Conservation (phyloP, 2,888 invertebrate species). For the Morinoia aosen region DNA sequence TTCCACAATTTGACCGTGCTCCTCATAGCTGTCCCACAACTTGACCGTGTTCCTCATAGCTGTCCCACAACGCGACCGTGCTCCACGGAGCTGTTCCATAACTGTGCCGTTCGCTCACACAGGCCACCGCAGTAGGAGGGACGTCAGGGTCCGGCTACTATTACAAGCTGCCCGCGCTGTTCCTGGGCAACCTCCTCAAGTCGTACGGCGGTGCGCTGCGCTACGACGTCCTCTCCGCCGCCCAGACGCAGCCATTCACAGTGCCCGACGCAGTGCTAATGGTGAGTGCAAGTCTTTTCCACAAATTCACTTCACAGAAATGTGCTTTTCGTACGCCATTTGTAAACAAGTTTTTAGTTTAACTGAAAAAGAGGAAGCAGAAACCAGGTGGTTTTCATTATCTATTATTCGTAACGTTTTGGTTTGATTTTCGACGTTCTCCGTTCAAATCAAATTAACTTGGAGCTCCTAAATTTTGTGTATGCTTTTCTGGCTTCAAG, state of each 20-base stretch:
- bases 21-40: no score
- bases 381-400: no score
- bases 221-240: not conserved
- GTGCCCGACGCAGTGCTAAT: not conserved
- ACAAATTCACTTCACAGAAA: not conserved
- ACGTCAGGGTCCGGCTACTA: not conserved
- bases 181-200: not conserved
- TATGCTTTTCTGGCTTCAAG: no score
- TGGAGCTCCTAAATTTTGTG: no score
- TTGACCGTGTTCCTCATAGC: no score
- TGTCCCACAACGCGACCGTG: no score
- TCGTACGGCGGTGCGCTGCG: slow-evolving; percentile 20
- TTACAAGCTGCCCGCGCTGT: not conserved
- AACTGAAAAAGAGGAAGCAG: no score
- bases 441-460: no score
- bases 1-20: not conserved
- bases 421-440: no score
- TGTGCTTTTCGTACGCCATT: no score
- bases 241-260: not conserved
- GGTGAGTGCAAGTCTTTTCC: not conserved
- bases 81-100: not conserved
- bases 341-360: no score
- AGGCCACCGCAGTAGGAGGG: not conserved
- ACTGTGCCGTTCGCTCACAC: not conserved
- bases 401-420: no score